A percentile compares a stretch with the other conserved stretches of the same genome.
Conservation (phyloP, 2,888 invertebrate species). For the Eulithis prunata region DNA sequence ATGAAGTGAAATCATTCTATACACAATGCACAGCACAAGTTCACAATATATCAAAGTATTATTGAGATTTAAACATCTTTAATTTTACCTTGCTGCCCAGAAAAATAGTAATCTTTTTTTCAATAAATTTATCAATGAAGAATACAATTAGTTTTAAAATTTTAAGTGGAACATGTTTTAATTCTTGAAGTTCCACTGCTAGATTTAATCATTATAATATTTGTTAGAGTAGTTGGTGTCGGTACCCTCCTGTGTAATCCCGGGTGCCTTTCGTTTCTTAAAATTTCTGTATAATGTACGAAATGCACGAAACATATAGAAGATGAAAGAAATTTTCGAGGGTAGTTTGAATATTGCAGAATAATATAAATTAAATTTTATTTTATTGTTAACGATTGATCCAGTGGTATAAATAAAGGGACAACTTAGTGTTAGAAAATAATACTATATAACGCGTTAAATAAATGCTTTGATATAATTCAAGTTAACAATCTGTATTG, state of each 20-base stretch:
- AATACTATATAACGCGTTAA: conserved; percentile 63
- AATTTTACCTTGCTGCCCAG: too few relatives aligned
- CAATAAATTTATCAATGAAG: conserved; percentile 51
- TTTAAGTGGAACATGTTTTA: conserved; percentile 59
- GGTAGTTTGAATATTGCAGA: conserved; percentile 64
- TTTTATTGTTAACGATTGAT: conserved; percentile 76
- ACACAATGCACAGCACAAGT: background rate
- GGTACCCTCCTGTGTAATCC: conserved; percentile 81
- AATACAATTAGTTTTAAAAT: conserved; percentile 52
- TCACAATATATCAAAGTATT: too few relatives aligned
- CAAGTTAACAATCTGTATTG: conserved; percentile 82
- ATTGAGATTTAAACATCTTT: too few relatives aligned
- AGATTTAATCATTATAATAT: conserved; percentile 78
- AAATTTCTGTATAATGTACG: conserved; percentile 91
- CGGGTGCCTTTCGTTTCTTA: conserved; percentile 82
- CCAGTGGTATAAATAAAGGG: conserved; percentile 76
- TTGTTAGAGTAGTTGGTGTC: conserved; percentile 83
- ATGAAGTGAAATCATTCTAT: background rate
- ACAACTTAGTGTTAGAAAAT: conserved; percentile 80
- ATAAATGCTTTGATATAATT: conserved; percentile 77
- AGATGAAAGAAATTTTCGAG: conserved; percentile 85
- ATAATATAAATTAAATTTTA: conserved; percentile 77
- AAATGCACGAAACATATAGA: conserved; percentile 96
- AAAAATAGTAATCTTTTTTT: too few relatives aligned
- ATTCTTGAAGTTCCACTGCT: conserved; percentile 67